Percentiles rank a stretch among this genome's conserved stretches.
Conservation (phyloP, 1,140 invertebrate species). For the Neoseiulus cucumeris region DNA sequence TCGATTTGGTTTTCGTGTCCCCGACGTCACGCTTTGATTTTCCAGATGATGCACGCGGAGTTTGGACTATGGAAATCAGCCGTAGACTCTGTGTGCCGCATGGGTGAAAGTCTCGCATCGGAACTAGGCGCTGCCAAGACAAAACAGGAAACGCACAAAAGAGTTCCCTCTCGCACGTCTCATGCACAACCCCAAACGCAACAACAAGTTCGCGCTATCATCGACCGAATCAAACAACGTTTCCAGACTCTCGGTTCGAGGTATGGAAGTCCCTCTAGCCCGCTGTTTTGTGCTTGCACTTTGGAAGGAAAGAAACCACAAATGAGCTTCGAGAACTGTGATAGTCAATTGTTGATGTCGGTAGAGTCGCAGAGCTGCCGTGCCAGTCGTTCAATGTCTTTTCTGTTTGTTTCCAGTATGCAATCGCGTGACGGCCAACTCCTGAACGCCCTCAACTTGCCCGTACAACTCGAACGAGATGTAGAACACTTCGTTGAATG, state of each 20-base stretch:
- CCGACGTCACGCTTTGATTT: conserved; percentile 15
- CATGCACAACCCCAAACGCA: conserved; percentile 87
- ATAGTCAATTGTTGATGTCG: no score
- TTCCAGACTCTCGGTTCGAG: conserved; percentile 56
- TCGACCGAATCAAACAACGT: conserved; percentile 58
- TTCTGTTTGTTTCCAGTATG: conserved; percentile 45
- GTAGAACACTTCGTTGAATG: conserved; percentile 79
- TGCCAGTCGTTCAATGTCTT: no score
- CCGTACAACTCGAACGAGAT: conserved; percentile 72
- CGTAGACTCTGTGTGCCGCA: conserved; percentile 66
- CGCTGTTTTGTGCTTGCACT: no score
- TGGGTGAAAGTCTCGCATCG: conserved; percentile 70
- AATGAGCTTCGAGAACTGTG: no score
- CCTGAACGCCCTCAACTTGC: conserved; percentile 62
- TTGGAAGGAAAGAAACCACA: no score
- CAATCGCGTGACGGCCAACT: conserved; percentile 65
- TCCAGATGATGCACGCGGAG: conserved; percentile 65
- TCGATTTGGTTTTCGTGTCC: no score
- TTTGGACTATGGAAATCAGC: conserved; percentile 76
- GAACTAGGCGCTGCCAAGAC: background rate
- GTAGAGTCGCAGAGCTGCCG: no score
- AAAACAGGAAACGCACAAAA: background rate
- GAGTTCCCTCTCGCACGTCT: background rate
- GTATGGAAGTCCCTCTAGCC: conserved; percentile 37
- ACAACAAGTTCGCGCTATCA: conserved; percentile 56